These are phyloP conservation scores for Corythaeola cristata DNA, from an alignment of 2,113 vertebrate genomes.

Conservation along the genomic window DNA sequence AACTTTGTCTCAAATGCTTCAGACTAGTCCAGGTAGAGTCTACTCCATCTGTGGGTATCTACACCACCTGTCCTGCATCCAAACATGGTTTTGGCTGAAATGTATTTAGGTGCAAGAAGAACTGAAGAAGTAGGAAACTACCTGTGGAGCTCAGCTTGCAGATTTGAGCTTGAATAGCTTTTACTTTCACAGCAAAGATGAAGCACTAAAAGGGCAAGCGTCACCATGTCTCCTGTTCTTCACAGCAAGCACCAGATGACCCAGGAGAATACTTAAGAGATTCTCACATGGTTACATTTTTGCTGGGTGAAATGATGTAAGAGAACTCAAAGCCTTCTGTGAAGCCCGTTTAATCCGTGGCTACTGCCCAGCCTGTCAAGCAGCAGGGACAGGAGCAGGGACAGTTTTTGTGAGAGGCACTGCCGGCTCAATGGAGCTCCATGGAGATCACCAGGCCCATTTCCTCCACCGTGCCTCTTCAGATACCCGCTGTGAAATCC, in stretches of 20 bases:
- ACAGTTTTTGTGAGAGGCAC: neutral
- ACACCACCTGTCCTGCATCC: neutral
- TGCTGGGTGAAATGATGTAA: neutral
- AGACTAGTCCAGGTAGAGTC: too few relatives aligned
- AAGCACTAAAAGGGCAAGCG: neutral
- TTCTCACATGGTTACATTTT: neutral
- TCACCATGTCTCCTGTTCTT: neutral
- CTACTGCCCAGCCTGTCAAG: neutral
- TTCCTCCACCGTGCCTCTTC: neutral
- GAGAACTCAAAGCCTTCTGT: neutral
- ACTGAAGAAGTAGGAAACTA: neutral
- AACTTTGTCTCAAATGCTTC: too few relatives aligned
- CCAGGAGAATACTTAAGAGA: neutral
- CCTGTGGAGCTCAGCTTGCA: neutral
- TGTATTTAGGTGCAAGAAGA: neutral
- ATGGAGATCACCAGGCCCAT: accelerated
- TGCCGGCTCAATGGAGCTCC: neutral
- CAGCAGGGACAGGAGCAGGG: neutral
- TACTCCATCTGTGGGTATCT: neutral
- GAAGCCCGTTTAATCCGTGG: neutral
- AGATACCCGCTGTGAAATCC: neutral
- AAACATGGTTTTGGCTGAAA: neutral
- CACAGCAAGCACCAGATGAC: neutral
- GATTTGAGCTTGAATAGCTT: accelerated
- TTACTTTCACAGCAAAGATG: accelerated